Base-by-base conservation (phyloP, 2,797 vertebrate genomes). In the Pempheris klunzingeri region DNA sequence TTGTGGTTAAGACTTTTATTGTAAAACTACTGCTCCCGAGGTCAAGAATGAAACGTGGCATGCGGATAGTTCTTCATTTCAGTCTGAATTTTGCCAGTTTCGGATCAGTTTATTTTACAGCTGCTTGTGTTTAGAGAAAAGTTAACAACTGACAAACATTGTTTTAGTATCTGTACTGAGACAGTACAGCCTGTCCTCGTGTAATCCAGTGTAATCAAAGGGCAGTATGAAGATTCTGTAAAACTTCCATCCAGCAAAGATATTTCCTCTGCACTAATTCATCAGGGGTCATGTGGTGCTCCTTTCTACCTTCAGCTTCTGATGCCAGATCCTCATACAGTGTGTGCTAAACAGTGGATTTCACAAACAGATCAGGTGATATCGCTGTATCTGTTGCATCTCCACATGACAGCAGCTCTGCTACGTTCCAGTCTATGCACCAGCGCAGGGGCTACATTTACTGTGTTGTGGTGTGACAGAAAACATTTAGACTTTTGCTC, bases 401-500 rank as follows among this genome's bases (percentile, higher is more conserved):
- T 57, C 36, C 65, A 10, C 30, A 34, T 49, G 39, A 57, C 62
- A 43, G 54, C 44, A 41, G 22, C 28, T 39, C 36, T 38, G 60
- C 47, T 57, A 2, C 26, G 30, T 36, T 71, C 65, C 34, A 13
- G 41, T 30, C 20, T 70, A 0, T 3, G 34, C 22, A 15, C 28
- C 44, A 32, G 4, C 38, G 8, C 4, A 3, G 4, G n/a, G 2
- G 44, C 71, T 77, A 74, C 50, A 67, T 80, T 74, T 55, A 50
- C 52, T 54, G 46, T 28, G 58, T 36, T 71, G 32, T 20, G n/a
- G 14, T 30, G 5, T 38, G 62, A 71, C 57, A 20, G 36, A 73
- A 75, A 65, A 74, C 22, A 44, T 57, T 61, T n/a, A 65, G 52
- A 58, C 55, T 59, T 43, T 32, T n/a, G 34, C 69, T 71, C 24